These are phyloP conservation scores for Scaptomyza polygonia DNA, from an alignment of 2,888 invertebrate genomes.

Conservation along the genomic window DNA sequence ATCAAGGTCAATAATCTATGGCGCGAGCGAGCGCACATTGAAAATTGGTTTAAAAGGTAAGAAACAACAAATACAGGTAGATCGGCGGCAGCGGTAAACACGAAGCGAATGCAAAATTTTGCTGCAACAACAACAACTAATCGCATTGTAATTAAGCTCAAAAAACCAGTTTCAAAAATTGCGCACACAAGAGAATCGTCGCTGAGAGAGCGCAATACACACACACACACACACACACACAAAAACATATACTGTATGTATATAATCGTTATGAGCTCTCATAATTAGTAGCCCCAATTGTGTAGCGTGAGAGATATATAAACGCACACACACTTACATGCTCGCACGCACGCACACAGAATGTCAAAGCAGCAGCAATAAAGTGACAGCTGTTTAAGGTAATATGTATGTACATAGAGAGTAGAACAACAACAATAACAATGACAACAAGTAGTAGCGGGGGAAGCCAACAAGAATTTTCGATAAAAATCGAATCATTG, in stretches of 20 bases:
- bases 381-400: conserved; percentile 76
- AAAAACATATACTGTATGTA: conserved; percentile 9
- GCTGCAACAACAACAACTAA: conserved; percentile 48
- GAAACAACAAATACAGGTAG: conserved; percentile 40
- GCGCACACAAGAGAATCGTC: conserved; percentile 46
- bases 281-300: conserved; percentile 60
- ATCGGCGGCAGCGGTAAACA: conserved; percentile 45
- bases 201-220: conserved; percentile 19
- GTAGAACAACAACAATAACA: conserved; percentile 23
- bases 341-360: conserved; percentile 17
- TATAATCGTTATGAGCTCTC: conserved; percentile 43
- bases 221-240: conserved; percentile 22
- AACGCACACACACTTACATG: conserved; percentile 2
- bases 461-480: conserved; percentile 26
- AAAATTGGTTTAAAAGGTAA: conserved; percentile 59
- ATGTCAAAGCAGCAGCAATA: conserved; percentile 36
- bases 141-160: conserved; percentile 75
- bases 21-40: conserved; percentile 41
- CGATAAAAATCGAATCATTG: conserved; percentile 20
- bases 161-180: conserved; percentile 70
- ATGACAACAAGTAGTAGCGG: conserved; percentile 51
- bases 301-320: conserved; percentile 28
- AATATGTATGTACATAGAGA: conserved; percentile 31
- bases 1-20: conserved; percentile 77
- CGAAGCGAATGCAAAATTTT: conserved; percentile 69